Percentiles rank a stretch among this genome's conserved stretches.
phyloP scores from a whole-genome alignment of 2,888 invertebrate genomes.

The Syrista parreyssii region DNA sequence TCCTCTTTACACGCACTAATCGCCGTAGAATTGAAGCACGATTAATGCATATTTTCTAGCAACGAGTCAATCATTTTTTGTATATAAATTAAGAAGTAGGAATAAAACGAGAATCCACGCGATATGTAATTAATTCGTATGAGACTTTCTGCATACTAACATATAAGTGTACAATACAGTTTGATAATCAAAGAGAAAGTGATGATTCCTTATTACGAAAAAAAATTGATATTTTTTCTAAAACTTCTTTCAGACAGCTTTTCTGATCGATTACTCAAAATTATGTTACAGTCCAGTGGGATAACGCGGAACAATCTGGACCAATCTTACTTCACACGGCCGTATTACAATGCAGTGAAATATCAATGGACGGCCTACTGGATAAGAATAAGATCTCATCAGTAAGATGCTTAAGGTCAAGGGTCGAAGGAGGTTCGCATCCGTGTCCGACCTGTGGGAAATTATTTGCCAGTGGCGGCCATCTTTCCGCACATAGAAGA shows the following conservation, averaged over 20 bases:
- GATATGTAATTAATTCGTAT: not conserved
- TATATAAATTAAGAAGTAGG: not conserved
- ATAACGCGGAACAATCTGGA: not conserved
- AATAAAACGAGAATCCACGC: not conserved
- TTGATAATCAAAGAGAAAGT: not conserved
- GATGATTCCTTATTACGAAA: not conserved
- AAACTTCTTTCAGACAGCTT: not conserved
- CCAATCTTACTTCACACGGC: not conserved
- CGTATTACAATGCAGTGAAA: not conserved
- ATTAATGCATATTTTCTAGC: not conserved
- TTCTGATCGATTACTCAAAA: conserved; percentile 3
- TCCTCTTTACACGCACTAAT: not conserved
- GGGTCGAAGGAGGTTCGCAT: not conserved
- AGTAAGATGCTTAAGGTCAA: not conserved
- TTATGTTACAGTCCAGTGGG: conserved; percentile 28
- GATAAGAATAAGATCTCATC: not conserved
- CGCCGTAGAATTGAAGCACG: not conserved
- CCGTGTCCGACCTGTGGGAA: conserved; percentile 25
- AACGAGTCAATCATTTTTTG: not conserved
- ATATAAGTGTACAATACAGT: not conserved
- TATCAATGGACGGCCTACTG: not conserved
- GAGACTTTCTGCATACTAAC: not conserved
- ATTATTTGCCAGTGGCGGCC: conserved; percentile 17
- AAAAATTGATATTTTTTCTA: not conserved
- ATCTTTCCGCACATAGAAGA: conserved; percentile 22